phyloP scores from a whole-genome alignment of 2,113 vertebrate species.

The Pteruthius melanotis region DNA sequence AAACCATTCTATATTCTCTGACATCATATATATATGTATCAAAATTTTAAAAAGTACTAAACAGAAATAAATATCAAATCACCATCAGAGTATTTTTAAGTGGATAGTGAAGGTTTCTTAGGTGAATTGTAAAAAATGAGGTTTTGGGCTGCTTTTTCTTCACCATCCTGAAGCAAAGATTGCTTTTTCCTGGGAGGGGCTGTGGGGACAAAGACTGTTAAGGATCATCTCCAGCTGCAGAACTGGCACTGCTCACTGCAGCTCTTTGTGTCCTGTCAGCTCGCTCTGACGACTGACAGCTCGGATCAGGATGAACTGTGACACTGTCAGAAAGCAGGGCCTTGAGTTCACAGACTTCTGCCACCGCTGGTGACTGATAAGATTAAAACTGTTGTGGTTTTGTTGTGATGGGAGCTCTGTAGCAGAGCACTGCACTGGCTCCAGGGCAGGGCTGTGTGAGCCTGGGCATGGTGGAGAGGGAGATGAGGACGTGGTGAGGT shows the following conservation, averaged over 20 bases:
- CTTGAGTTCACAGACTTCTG: constrained; percentile 11
- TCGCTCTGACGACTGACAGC: not conserved
- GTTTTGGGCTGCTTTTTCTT: not conserved
- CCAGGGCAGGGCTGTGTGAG: not conserved
- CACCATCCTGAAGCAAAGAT: not conserved
- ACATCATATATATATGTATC: fast-evolving
- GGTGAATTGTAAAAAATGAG: not conserved
- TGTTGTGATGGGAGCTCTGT: not conserved
- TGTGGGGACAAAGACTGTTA: not conserved
- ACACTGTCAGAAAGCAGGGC: constrained; percentile 12
- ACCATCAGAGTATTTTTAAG: not conserved
- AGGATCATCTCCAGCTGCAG: not conserved
- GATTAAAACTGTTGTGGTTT: not conserved
- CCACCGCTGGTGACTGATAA: not conserved
- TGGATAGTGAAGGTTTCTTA: not conserved
- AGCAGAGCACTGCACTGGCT: not conserved
- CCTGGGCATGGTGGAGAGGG: fast-evolving
- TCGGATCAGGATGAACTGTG: not conserved
- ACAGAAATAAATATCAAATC: not conserved
- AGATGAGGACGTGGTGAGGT: not conserved
- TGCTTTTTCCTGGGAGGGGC: not conserved
- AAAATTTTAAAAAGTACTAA: not conserved
- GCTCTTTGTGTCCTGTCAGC: not conserved
- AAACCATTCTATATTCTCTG: not conserved
- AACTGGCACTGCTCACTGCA: not conserved